Conservation (phyloP, 53 echinoderm and acorn worm species). For the Stichopus horrens region DNA sequence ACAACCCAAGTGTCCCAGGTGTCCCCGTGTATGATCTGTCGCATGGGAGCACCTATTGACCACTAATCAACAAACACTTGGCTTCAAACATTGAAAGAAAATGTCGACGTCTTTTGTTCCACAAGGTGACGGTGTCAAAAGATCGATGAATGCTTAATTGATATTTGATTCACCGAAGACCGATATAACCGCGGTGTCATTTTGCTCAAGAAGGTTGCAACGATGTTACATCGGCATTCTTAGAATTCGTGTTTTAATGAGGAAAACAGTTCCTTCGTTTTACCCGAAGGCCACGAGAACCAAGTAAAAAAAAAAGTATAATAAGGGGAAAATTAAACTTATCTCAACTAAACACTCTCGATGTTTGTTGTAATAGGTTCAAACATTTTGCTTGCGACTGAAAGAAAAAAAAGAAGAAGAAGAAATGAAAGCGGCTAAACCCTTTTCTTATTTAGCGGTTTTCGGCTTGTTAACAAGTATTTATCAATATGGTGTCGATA, state of each 20-base stretch:
- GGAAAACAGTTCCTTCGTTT: neutral
- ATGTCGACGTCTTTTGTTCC: neutral
- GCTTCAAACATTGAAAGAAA: neutral
- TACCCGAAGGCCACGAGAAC: neutral
- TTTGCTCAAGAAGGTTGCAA: neutral
- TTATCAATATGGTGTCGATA: constrained; percentile 37
- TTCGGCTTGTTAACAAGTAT: constrained; percentile 29
- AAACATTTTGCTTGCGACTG: constrained; percentile 11
- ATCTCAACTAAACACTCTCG: constrained; percentile 17
- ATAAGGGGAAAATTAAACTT: neutral
- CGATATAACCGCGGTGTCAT: neutral
- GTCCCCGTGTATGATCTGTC: neutral
- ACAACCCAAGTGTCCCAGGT: neutral
- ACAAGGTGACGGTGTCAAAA: neutral
- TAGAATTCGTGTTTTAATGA: neutral
- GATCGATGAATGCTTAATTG: neutral
- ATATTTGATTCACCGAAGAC: neutral
- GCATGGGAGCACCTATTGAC: neutral
- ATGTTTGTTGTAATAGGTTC: constrained; percentile 35
- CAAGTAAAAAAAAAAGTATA: too few species aligned
- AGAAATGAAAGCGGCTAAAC: constrained; percentile 9
- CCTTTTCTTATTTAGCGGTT: constrained; percentile 6
- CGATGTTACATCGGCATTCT: too few species aligned
- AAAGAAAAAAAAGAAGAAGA: too few species aligned
- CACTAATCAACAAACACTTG: neutral